Evolutionary conservation across 2,113 vertebrate species (phyloP), one percentile per base, ranked within the genome.

Genomic region (Daphoenositta chrysoptera): DNA sequence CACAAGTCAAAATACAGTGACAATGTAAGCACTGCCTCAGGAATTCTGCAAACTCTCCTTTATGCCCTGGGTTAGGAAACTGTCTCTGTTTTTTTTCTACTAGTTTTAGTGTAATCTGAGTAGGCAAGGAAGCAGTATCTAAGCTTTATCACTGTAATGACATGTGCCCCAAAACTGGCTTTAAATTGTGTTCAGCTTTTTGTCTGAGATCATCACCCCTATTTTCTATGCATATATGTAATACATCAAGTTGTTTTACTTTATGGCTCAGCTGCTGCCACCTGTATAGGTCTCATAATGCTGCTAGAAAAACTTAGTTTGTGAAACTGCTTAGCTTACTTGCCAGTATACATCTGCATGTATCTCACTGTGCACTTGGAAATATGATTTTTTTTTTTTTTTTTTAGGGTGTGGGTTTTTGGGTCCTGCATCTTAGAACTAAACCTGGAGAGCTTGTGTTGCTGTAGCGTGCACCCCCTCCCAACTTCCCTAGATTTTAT

Each of bases 1-100:
- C 99, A 99, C 94, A 97, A 99, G 97, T 99, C 99, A 76, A 99
- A 98, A 95, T 98, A 95, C 5, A 97, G 95, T 26, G 40, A 97
- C 42, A 96, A 98, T 98, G 99, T 99, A 98, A 98, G 98, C 61
- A 84, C 83, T 95, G 51, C 20, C 13, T 95, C 66, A 92, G 96
- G 68, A 92, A n/a, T 90, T 82, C 93, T 73, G 27, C 89, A 63
- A 84, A 72, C 75, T 89, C 66, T 72, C 30, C 58, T 82, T 92
- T 77, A 85, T 78, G 33, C 50, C 51, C 20, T 70, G 76, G 16
- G 12, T 35, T 84, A 77, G 65, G 63, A 64, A 92, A 50, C 27
- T 17, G 15, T 57, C 27, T 64, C 35, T 82, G 4, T 39, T 90
- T 57, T 79, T 75, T 73, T 86, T 76, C 28, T 50, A 5, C 35